Conservation (phyloP, 1,140 invertebrate genomes). For the Archivesica marissinica region DNA sequence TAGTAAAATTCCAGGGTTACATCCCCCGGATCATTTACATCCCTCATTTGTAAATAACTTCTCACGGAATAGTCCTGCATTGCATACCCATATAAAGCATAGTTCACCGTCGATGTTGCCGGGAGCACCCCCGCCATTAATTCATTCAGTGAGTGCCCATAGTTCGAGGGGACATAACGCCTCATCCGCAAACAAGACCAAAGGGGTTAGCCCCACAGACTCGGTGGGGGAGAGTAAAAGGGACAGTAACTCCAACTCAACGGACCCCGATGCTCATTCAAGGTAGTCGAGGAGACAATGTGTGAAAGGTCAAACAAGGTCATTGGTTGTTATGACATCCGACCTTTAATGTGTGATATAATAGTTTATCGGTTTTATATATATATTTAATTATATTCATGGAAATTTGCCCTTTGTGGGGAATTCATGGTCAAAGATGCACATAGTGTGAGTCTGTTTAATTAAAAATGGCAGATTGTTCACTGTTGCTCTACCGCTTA, state of each 20-base stretch:
- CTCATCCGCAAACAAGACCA: slow-evolving; percentile 73
- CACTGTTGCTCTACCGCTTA: too few species aligned
- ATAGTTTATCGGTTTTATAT: neutral
- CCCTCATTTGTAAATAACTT: slow-evolving; percentile 52
- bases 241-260: slow-evolving; percentile 70
- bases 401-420: neutral
- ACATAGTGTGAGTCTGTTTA: too few species aligned
- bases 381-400: neutral
- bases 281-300: slow-evolving; percentile 57
- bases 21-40: slow-evolving; percentile 54
- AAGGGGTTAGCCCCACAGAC: slow-evolving; percentile 72
- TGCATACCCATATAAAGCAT: slow-evolving; percentile 65
- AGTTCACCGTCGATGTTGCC: slow-evolving; percentile 49
- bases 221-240: slow-evolving; percentile 73
- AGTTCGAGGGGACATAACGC: slow-evolving; percentile 74
- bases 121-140: slow-evolving; percentile 59
- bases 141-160: slow-evolving; percentile 65
- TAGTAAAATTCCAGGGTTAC: slow-evolving; percentile 35
- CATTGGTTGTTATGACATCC: neutral
- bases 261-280: slow-evolving; percentile 75
- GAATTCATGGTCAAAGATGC: too few species aligned
- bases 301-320: neutral
- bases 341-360: slow-evolving; percentile 13
- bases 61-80: slow-evolving; percentile 71
- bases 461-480: too few species aligned